Conservation (phyloP, 2,888 invertebrate genomes). For the Pandemis corylana region DNA sequence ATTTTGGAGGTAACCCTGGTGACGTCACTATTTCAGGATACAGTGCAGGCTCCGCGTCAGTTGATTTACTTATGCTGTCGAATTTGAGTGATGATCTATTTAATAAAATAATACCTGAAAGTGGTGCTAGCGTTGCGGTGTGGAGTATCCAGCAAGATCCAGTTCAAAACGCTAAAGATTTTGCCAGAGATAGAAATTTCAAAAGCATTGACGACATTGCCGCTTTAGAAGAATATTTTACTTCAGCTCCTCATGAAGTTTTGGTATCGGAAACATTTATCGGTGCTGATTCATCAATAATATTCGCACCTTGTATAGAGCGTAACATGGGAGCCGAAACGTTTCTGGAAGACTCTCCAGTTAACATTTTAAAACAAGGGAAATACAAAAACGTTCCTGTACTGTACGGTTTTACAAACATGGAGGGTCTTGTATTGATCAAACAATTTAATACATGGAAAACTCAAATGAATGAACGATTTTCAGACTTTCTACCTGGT, state of each 20-base stretch:
- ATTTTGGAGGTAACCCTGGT: slow-evolving; percentile 44
- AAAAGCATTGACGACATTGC: slow-evolving; percentile 9
- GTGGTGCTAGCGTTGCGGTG: slow-evolving; percentile 33
- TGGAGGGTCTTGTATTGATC: slow-evolving; percentile 53
- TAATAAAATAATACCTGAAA: slow-evolving; percentile 44
- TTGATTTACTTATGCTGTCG: slow-evolving; percentile 42
- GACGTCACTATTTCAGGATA: slow-evolving; percentile 43
- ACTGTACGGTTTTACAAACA: slow-evolving; percentile 58
- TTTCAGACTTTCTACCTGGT: slow-evolving; percentile 63
- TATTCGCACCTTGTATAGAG: slow-evolving; percentile 30
- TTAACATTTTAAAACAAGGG: slow-evolving; percentile 54
- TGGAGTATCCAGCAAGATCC: slow-evolving; percentile 38
- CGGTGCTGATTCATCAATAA: not conserved
- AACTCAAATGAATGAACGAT: slow-evolving; percentile 60
- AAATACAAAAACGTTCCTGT: slow-evolving; percentile 55
- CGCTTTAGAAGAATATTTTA: slow-evolving; percentile 22
- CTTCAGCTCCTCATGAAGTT: not conserved
- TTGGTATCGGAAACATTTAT: not conserved
- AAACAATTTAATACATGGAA: slow-evolving; percentile 54
- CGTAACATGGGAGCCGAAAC: not conserved
- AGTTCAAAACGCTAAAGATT: slow-evolving; percentile 27
- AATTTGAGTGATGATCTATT: slow-evolving; percentile 38
- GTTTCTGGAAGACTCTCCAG: not conserved
- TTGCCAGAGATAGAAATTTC: slow-evolving; percentile 15
- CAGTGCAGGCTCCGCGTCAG: slow-evolving; percentile 43